A percentile compares a stretch with the other conserved stretches of the same genome.
Conservation (phyloP, 2,888 invertebrate species). For the Thalpophila matura region DNA sequence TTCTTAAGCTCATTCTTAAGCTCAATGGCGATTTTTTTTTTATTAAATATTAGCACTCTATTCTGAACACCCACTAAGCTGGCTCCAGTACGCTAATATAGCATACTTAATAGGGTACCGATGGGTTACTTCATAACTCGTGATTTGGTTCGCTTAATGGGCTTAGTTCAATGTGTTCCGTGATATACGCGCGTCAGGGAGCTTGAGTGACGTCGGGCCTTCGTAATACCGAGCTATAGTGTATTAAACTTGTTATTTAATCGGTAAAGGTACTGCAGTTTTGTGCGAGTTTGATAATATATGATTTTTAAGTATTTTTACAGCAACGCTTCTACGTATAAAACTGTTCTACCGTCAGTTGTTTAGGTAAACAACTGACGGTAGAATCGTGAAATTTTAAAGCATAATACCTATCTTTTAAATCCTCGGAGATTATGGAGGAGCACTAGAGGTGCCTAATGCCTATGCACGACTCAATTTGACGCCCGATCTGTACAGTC, state of each 20-base stretch:
- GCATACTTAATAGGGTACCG: slow-evolving; percentile 77
- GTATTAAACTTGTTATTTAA: slow-evolving; percentile 15
- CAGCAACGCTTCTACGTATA: too few relatives aligned
- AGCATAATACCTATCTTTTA: too few relatives aligned
- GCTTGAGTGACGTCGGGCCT: slow-evolving; percentile 41
- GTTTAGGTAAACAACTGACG: too few relatives aligned
- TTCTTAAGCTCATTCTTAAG: too few relatives aligned
- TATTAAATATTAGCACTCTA: too few relatives aligned
- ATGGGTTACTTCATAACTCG: slow-evolving; percentile 83
- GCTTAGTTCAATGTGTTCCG: slow-evolving; percentile 73
- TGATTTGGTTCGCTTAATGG: slow-evolving; percentile 82
- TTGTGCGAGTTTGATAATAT: background rate
- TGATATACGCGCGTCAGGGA: slow-evolving; percentile 53
- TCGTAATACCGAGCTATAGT: slow-evolving; percentile 23
- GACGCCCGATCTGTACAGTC: too few relatives aligned
- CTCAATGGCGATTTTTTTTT: too few relatives aligned
- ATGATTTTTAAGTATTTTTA: background rate
- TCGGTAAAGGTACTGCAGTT: slow-evolving; percentile 2
- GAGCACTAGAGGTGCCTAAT: too few relatives aligned
- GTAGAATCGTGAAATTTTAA: too few relatives aligned
- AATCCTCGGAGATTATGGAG: too few relatives aligned
- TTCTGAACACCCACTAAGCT: slow-evolving; percentile 68
- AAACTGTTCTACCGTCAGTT: too few relatives aligned
- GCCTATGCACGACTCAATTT: too few relatives aligned
- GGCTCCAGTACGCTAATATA: slow-evolving; percentile 71